Conservation (phyloP, 2,113 vertebrate species). For the Zootoca vivipara region DNA sequence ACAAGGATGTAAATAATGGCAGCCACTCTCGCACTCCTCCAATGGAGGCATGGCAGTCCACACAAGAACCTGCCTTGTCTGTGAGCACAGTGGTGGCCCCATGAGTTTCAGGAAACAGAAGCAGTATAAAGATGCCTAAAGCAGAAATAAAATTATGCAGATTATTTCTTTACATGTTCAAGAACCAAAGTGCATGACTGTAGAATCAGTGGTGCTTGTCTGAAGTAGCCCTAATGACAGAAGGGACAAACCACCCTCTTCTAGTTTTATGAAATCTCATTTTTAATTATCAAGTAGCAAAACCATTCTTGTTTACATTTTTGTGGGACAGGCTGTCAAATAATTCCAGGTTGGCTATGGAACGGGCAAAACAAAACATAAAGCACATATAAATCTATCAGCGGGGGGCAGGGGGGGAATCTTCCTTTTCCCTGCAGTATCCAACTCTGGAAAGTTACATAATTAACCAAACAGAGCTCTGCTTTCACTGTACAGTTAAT, state of each 20-base stretch:
- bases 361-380: slow-evolving; percentile 6
- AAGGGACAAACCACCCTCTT: not conserved
- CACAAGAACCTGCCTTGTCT: not conserved
- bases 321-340: slow-evolving; percentile 9
- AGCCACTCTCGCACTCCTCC: not conserved
- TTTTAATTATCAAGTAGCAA: fast-evolving
- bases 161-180: too few species aligned
- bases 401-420: slow-evolving; percentile 21
- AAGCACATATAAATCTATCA: not conserved
- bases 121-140: not conserved
- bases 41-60: not conserved
- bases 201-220: not conserved
- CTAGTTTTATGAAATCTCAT: not conserved
- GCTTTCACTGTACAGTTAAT: slow-evolving; percentile 55
- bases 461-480: slow-evolving; percentile 56
- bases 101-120: not conserved
- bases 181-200: not conserved
- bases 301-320: not conserved
- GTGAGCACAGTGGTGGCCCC: too few species aligned
- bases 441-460: slow-evolving; percentile 60
- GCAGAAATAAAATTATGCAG: not conserved
- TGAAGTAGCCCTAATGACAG: slow-evolving; percentile 9
- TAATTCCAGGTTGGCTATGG: not conserved
- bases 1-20: not conserved
- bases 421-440: slow-evolving; percentile 33